Base-by-base conservation (phyloP, 2,888 invertebrate genomes). In the Ischnura elegans region DNA sequence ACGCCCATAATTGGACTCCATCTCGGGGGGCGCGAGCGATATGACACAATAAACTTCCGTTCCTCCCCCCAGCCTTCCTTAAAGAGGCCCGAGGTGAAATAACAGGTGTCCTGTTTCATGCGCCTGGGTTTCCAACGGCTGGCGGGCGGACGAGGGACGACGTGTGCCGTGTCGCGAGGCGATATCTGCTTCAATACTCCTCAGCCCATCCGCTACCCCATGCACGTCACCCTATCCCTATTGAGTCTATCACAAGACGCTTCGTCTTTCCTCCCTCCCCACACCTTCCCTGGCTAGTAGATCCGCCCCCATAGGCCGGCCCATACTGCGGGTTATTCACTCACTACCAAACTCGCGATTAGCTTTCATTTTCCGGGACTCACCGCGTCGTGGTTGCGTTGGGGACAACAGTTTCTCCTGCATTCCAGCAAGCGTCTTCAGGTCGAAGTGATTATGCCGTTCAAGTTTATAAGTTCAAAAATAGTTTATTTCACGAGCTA, bases 11-110 rank as follows among this genome's bases (percentile, higher is more conserved):
- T 76, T 76, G 76, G 36, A 25, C 76, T 29, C 29, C 10, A 36
- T 36, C 36, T 4, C 29, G 13, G 36, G 4, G 76, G 76, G 36
- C 43, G 90, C 87, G 87, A 55, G 87, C 43, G 42, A 29, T 55
- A 51, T 66, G 90, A 61, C 90, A 90, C 90, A 90, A 90, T 90
- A 76, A 76, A 61, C 90, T 43, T 90, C 90, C 90, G 90, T 90
- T 55, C 55, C 51, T 66, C 42, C 87, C 8, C 87, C n/a, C 61
- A 61, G 25, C 36, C 76, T 3, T 76, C 10, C 76, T 36, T 13
- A 8, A 76, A 25, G 36, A 36, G 13, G 29, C 3, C 5, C 3
- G 29, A 36, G 36, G 76, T 36, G 76, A 76, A 76, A 36, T 76
- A 76, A 76, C 76, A 29, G 76, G 76, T 76, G 76, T 76, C 76